Percentiles rank a stretch among this genome's conserved stretches.
Conservation (phyloP, 2,888 invertebrate genomes). For the Dimorphilus gyrociliatus region DNA sequence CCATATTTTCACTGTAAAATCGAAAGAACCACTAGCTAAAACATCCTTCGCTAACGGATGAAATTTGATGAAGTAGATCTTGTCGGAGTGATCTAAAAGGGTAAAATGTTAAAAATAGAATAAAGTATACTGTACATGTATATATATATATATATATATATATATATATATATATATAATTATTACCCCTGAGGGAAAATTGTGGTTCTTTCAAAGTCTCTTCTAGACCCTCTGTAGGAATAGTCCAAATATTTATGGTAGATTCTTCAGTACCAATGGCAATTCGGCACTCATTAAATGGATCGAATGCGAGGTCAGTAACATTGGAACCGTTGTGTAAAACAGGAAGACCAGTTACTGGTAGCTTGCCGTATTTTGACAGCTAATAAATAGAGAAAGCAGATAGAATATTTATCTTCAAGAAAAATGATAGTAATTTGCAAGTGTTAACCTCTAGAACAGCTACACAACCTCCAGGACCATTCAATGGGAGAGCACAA, state of each 20-base stretch:
- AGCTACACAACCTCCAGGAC: conserved; percentile 75
- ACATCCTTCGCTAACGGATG: conserved; percentile 76
- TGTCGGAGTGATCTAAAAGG: conserved; percentile 58
- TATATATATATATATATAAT: conserved; percentile 45
- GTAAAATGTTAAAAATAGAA: conserved; percentile 2
- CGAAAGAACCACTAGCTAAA: conserved; percentile 72
- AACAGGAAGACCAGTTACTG: conserved; percentile 67
- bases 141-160: conserved; percentile 34
- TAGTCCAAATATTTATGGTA: conserved; percentile 58
- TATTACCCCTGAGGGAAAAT: conserved; percentile 38
- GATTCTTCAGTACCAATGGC: conserved; percentile 71
- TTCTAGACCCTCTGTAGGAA: conserved; percentile 54
- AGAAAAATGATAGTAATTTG: not conserved
- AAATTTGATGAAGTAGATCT: conserved; percentile 66
- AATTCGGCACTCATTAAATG: conserved; percentile 60
- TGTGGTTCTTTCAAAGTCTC: conserved; percentile 22
- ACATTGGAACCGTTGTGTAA: conserved; percentile 72
- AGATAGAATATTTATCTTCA: no score
- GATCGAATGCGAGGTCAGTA: conserved; percentile 88
- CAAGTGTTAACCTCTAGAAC: conserved; percentile 50
- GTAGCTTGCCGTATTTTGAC: conserved; percentile 55
- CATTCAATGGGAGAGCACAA: conserved; percentile 73
- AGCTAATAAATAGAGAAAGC: conserved; percentile 41
- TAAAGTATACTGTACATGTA: not conserved
- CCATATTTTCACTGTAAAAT: conserved; percentile 76